Evolutionary conservation across 1,140 invertebrate genomes (phyloP), one percentile per base, ranked within the genome.

Genomic region (Caenorhabditis tropicalis): DNA sequence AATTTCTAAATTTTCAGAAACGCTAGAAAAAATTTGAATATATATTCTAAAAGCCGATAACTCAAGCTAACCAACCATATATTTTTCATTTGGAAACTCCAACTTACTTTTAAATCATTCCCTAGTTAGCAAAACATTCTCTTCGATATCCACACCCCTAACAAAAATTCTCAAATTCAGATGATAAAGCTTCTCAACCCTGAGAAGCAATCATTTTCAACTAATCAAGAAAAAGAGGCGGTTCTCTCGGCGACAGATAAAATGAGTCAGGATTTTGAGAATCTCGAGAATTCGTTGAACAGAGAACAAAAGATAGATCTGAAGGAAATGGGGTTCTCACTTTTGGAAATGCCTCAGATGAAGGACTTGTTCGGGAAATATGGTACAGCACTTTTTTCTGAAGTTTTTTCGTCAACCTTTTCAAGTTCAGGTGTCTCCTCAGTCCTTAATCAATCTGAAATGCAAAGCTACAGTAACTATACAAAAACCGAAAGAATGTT

Each of bases 241-340:
- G 58, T 65, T 16, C 19, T 65, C 16, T 65, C 58, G 7, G 58
- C 58, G 2, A 65, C 65, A 10, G 33, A 39, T 27, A 36, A 31
- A 36, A 36, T 81, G 29, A 48, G 53, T 39, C n/a, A 24, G 12
- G 48, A 84, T 51, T 46, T 81, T 43, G 29, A 43, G 12, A 9
- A 19, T 82, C 1, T 85, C 89, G 60, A 74, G 87, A 51, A 79
- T 2, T 83, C 88, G 0, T 85, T 90, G 29, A 81, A 80, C n/a
- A 15, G 27, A 9, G 43, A 82, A 29, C 89, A 90, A 48, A 86
- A 82, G 27, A 82, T 29, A n/a, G 82, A 90, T 10, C 46, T 90
- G 15, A 87, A 91, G 19, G 79, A 82, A 27, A 83, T 65, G 1
- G 88, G 89, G 4, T 90, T 87, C 82, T 83, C 90, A 10, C 89